phyloP scores from a whole-genome alignment of 2,888 invertebrate genomes.

The Isotomurus palustris region DNA sequence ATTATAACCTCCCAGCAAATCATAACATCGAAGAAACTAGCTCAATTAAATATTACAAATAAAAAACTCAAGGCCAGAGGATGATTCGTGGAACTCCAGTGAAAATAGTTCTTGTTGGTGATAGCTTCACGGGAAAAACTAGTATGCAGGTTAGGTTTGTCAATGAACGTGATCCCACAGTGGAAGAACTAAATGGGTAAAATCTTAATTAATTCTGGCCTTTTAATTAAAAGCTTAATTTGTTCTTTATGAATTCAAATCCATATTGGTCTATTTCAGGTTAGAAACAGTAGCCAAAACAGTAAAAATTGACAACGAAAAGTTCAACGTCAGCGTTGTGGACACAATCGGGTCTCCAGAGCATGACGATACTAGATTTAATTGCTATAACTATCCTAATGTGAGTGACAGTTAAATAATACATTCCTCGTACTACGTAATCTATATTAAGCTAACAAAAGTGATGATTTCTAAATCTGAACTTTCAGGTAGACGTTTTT shows the following conservation, averaged over 20 bases:
- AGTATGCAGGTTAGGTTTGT: slow-evolving; percentile 83
- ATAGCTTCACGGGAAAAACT: slow-evolving; percentile 88
- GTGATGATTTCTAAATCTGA: background rate
- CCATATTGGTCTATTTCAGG: background rate
- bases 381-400: slow-evolving; percentile 11
- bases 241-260: background rate
- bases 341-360: background rate
- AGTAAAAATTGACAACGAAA: background rate
- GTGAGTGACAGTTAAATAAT: slow-evolving; percentile 2
- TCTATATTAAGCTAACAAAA: background rate
- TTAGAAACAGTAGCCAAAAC: background rate
- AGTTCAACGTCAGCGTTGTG: background rate
- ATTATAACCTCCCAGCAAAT: too few relatives aligned
- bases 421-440: background rate
- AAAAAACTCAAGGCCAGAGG: too few relatives aligned
- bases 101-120: slow-evolving; percentile 82
- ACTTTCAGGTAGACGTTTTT: slow-evolving; percentile 75
- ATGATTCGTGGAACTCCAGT: slow-evolving; percentile 48
- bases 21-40: too few relatives aligned
- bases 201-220: slow-evolving; percentile 55
- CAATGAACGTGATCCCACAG: slow-evolving; percentile 72
- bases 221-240: background rate
- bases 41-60: background rate
- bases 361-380: background rate
- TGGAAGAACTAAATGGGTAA: slow-evolving; percentile 65